A percentile compares a stretch with the other conserved stretches of the same genome.
Conservation (phyloP, 1,140 invertebrate species). For the Eupeodes corollae region DNA sequence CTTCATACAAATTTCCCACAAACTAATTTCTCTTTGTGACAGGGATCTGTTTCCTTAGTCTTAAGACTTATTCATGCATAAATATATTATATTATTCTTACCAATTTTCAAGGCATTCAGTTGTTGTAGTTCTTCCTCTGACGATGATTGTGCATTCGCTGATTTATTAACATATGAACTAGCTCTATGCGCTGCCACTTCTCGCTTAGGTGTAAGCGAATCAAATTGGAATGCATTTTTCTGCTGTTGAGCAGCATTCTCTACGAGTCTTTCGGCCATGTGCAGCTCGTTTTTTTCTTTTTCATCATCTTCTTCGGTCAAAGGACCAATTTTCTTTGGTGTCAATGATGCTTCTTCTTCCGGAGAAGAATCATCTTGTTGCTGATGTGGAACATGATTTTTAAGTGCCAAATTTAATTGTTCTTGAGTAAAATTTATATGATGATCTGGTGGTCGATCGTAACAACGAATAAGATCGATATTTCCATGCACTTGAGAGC, state of each 20-base stretch:
- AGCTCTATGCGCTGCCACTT: constrained; percentile 18
- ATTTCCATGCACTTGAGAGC: constrained; percentile 1
- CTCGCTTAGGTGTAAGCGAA: constrained; percentile 35
- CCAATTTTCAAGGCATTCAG: background rate
- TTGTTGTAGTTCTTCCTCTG: background rate
- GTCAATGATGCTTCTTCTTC: constrained; percentile 1
- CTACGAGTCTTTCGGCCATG: constrained; percentile 35
- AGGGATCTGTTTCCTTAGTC: too few species aligned
- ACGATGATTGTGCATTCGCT: background rate
- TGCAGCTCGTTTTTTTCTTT: constrained; percentile 18
- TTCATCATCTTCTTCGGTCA: background rate
- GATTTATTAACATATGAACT: background rate
- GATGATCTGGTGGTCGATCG: background rate
- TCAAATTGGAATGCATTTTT: constrained; percentile 37
- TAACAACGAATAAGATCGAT: background rate
- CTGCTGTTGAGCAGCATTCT: constrained; percentile 30
- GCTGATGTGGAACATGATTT: background rate
- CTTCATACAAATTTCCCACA: too few species aligned
- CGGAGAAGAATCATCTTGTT: background rate
- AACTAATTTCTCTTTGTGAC: too few species aligned
- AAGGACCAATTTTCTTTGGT: constrained; percentile 1
- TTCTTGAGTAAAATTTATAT: constrained; percentile 4
- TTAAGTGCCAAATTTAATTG: constrained; percentile 3
- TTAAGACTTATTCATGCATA: too few species aligned
- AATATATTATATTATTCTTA: background rate